These are phyloP conservation scores for Calyptomena viridis DNA, from an alignment of 2,113 vertebrate species.

Conservation along the genomic window DNA sequence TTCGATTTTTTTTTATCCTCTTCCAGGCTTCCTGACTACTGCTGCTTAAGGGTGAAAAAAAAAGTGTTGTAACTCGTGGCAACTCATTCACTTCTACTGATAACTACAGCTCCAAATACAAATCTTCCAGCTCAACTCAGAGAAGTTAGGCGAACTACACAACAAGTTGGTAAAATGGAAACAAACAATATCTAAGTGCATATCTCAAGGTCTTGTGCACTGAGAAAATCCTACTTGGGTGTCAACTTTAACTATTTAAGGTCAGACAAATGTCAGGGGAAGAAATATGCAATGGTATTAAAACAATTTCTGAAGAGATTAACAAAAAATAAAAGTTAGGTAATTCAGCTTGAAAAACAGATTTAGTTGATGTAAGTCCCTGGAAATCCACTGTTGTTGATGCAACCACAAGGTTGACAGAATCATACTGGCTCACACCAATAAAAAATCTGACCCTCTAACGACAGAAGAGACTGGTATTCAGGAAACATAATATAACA, in stretches of 20 bases:
- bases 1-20: constrained; percentile 52
- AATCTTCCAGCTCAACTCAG: constrained; percentile 10
- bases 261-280: not conserved
- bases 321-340: not conserved
- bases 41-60: constrained; percentile 11
- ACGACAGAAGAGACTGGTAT: not conserved
- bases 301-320: not conserved
- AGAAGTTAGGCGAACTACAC: constrained; percentile 35
- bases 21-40: constrained; percentile 34
- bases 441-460: not conserved
- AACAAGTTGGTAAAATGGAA: constrained; percentile 39
- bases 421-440: not conserved
- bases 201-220: not conserved
- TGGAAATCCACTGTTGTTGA: not conserved
- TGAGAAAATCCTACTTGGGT: not conserved
- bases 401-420: not conserved
- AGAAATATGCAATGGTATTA: not conserved
- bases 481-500: not conserved
- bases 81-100: constrained; percentile 50
- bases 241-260: not conserved
- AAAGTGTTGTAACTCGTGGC: constrained; percentile 6
- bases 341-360: not conserved
- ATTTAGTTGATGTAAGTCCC: not conserved
- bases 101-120: constrained; percentile 8
- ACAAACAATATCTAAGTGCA: constrained; percentile 10